phyloP scores from a whole-genome alignment of 2,797 vertebrate species.

The Anomalospiza imberbis region DNA sequence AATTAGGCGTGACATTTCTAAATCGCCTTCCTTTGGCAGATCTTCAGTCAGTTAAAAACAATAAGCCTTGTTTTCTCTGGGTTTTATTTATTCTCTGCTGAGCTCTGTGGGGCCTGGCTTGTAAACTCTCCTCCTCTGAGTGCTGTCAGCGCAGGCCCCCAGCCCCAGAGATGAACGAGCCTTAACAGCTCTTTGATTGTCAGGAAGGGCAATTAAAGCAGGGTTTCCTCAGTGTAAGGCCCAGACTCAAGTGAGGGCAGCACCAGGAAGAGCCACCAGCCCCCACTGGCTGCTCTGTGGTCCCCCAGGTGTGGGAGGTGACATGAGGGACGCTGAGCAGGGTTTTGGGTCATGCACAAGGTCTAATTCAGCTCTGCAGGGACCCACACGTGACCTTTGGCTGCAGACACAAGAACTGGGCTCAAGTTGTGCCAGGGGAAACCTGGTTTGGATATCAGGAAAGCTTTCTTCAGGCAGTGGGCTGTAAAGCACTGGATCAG shows the following conservation, averaged over 20 bases:
- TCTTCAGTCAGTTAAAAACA: constrained; percentile 25
- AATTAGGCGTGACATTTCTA: constrained; percentile 48
- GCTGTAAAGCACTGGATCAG: not conserved
- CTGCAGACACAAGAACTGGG: not conserved
- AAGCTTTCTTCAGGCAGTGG: not conserved
- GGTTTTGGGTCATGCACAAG: rapidly evolving
- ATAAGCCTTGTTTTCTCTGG: not conserved
- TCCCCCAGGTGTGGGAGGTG: not conserved
- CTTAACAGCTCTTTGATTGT: not conserved
- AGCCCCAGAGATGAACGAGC: not conserved
- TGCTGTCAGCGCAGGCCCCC: not conserved
- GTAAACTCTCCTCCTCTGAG: constrained; percentile 7
- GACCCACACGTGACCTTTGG: rapidly evolving
- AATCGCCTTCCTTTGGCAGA: constrained; percentile 3
- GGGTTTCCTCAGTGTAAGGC: not conserved
- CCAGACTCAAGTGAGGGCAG: not conserved
- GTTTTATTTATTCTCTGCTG: not conserved
- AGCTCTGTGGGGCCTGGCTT: not conserved
- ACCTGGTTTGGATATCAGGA: not conserved
- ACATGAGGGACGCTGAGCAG: not conserved
- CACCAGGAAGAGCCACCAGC: not conserved
- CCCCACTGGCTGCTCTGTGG: rapidly evolving
- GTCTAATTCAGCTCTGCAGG: not conserved
- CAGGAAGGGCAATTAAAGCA: not conserved
- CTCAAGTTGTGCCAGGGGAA: rapidly evolving